A percentile compares a stretch with the other conserved stretches of the same genome.
These are phyloP conservation scores for Bujurquina vittata DNA, from an alignment of 2,113 vertebrate species.

Conservation along the genomic window DNA sequence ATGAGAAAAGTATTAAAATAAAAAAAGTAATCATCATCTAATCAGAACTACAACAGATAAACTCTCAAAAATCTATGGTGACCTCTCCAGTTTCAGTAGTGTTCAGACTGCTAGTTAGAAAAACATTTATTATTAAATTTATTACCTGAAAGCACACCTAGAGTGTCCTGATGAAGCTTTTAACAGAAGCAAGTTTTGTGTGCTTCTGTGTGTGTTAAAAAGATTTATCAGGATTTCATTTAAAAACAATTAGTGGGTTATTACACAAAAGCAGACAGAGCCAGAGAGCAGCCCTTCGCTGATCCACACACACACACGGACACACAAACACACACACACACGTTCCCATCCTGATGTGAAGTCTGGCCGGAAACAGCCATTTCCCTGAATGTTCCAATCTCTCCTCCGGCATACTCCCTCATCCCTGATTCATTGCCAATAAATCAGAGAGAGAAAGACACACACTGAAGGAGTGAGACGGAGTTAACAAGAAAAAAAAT, in stretches of 20 bases:
- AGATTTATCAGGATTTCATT: conserved; percentile 17
- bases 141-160: neutral
- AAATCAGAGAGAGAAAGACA: conserved; percentile 65
- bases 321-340: conserved; percentile 7
- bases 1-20: neutral
- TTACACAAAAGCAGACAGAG: conserved; percentile 25
- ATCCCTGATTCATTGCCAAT: conserved; percentile 77
- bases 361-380: conserved; percentile 77
- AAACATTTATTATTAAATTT: neutral
- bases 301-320: conserved; percentile 37
- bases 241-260: conserved; percentile 43
- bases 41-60: neutral
- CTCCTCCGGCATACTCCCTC: conserved; percentile 68
- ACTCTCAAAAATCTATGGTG: neutral
- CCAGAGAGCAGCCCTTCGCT: conserved; percentile 29
- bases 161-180: neutral
- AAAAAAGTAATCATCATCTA: conserved; percentile 8
- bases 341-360: conserved; percentile 73
- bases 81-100: neutral
- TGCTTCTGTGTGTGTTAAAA: conserved; percentile 4
- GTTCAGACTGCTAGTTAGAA: neutral
- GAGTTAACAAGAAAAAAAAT: conserved; percentile 27
- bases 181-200: no score
- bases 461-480: conserved; percentile 41
- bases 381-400: conserved; percentile 75